phyloP scores from a whole-genome alignment of 1,140 invertebrate genomes.

The Euwallacea fornicatus region DNA sequence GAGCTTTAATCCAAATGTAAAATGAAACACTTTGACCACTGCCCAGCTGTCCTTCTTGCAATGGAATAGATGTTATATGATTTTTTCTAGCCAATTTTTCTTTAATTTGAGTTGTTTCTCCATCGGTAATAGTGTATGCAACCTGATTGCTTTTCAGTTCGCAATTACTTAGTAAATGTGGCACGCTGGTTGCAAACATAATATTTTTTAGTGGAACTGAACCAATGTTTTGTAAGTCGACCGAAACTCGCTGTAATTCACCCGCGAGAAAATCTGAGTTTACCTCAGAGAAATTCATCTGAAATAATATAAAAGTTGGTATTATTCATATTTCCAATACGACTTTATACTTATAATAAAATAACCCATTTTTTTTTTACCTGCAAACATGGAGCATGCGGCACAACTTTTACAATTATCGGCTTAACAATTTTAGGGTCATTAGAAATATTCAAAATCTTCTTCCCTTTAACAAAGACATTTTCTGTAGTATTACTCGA shows the following conservation, averaged over 20 bases:
- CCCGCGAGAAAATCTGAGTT: conserved; percentile 69
- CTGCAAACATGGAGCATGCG: conserved; percentile 72
- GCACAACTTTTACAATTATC: conserved; percentile 66
- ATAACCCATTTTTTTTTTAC: conserved; percentile 52
- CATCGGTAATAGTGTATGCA: conserved; percentile 49
- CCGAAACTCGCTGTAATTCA: conserved; percentile 68
- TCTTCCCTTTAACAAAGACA: conserved; percentile 62
- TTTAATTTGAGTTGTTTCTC: conserved; percentile 50
- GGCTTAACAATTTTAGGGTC: conserved; percentile 51
- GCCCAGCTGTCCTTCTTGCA: conserved; percentile 56
- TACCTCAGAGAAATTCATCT: conserved; percentile 72
- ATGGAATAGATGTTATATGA: conserved; percentile 57
- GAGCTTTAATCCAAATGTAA: conserved; percentile 69
- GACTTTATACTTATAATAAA: not conserved
- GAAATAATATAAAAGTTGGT: conserved; percentile 41
- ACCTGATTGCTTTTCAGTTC: conserved; percentile 40
- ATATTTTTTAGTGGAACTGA: conserved; percentile 66
- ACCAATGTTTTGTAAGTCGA: conserved; percentile 72
- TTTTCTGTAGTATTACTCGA: conserved; percentile 48
- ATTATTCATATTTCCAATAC: not conserved
- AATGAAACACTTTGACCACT: conserved; percentile 61
- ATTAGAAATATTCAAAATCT: conserved; percentile 60
- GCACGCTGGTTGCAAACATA: conserved; percentile 67
- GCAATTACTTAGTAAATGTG: conserved; percentile 62
- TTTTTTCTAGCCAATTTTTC: conserved; percentile 57